Percentiles rank a stretch among this genome's conserved stretches.
phyloP scores from a whole-genome alignment of 2,888 invertebrate genomes.

The Pristionchus entomophagus region DNA sequence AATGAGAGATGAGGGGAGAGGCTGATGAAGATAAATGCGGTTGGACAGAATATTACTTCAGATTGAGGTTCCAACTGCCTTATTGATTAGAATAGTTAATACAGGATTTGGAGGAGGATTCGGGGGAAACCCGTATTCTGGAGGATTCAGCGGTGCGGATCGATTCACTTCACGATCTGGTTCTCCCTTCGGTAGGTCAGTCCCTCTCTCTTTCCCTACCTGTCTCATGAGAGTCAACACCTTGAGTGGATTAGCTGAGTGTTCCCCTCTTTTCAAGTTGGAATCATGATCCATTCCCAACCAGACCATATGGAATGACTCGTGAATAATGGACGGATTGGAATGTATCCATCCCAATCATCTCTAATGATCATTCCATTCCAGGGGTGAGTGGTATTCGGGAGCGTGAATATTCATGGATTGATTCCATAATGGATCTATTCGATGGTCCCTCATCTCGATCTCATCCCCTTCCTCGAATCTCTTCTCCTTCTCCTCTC shows the following conservation, averaged over 20 bases:
- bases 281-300: not conserved
- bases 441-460: constrained; percentile 29
- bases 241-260: not conserved
- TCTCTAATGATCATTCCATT: constrained; percentile 25
- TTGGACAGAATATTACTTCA: too few relatives aligned
- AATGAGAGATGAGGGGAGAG: too few relatives aligned
- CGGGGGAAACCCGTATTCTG: constrained; percentile 13
- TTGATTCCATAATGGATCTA: constrained; percentile 26
- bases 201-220: not conserved
- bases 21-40: too few relatives aligned
- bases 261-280: too few relatives aligned
- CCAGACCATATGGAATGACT: not conserved
- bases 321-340: not conserved
- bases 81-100: too few relatives aligned
- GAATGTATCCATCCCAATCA: not conserved
- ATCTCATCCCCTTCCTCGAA: constrained; percentile 28
- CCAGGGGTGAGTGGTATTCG: constrained; percentile 41
- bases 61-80: too few relatives aligned
- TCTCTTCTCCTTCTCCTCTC: not conserved
- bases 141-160: constrained; percentile 19
- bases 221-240: not conserved
- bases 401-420: constrained; percentile 9
- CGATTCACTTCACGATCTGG: constrained; percentile 41
- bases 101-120: constrained; percentile 6
- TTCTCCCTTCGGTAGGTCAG: constrained; percentile 46